Base-by-base conservation (phyloP, 2,797 vertebrate genomes). In the Odontamblyopus rebecca region DNA sequence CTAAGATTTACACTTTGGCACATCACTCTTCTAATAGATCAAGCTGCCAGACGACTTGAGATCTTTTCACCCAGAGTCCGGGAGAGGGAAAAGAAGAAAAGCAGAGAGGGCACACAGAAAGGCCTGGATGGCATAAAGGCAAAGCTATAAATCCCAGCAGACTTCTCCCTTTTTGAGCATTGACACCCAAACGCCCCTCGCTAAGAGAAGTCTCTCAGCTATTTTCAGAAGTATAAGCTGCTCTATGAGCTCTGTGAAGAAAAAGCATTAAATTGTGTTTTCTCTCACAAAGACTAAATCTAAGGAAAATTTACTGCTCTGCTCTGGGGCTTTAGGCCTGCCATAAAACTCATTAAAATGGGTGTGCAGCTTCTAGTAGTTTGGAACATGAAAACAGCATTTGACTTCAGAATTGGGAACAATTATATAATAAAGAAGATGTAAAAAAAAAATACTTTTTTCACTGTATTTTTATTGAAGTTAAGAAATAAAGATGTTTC, bases 201-300 rank as follows among this genome's bases (percentile, higher is more conserved):
- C 85, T 79, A 84, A 84, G 80, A 84, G 83, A 81, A 61, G 71
- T 68, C 70, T 81, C 74, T 67, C 23, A 66, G 80, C 84, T 90
- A 86, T 91, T 91, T 91, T 86, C 84, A 90, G 88, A 88, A 73
- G 82, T 73, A 44, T 89, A 87, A 90, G 76, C 81, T 75, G 73
- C 73, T 79, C 57, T 71, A 60, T 82, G 44, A 72, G 75, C 67
- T 56, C 38, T 75, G 73, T 32, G 68, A 85, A 82, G 79, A 82
- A 81, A 86, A 85, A 71, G 74, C 70, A 81, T 88, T 61, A 75
- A 88, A 91, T 85, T 77, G 76, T 79, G 73, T 83, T 83, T 69
- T 85, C 68, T 78, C 64, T 56, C 75, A 81, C 83, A 89, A 86
- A 87, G 69, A 66, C 56, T 82, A 86, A 82, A 82, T 69, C 50